Evolutionary conservation across 2,797 vertebrate genomes (phyloP).

Genomic region (Coendou prehensilis): DNA sequence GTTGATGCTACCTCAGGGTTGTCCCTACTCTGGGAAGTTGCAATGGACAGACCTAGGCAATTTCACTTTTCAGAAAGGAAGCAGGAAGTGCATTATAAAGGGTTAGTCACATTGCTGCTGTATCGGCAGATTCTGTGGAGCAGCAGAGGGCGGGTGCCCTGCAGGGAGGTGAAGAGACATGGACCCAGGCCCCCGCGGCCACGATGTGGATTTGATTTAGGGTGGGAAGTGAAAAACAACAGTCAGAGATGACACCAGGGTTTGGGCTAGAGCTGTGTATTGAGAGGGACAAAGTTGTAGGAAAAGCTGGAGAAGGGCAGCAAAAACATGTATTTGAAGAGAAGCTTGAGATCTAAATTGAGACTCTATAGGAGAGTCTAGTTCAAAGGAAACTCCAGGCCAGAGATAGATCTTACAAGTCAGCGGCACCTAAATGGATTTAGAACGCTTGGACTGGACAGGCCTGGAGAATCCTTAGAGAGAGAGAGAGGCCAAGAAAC

Average conservation of each 20-base stretch:
- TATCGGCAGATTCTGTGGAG: neutral
- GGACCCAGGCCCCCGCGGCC: neutral
- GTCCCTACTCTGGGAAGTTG: neutral
- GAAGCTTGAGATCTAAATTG: neutral
- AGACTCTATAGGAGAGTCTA: neutral
- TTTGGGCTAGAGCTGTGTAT: neutral
- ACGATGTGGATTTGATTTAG: neutral
- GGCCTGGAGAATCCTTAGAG: neutral
- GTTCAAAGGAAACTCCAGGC: neutral
- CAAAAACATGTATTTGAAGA: too few species aligned
- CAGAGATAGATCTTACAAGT: neutral
- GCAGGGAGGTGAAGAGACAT: neutral
- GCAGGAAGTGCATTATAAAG: neutral
- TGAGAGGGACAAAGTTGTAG: neutral
- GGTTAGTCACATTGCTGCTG: neutral
- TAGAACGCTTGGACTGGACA: neutral
- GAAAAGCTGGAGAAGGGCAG: neutral
- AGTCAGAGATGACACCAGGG: neutral
- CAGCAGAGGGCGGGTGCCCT: too few species aligned
- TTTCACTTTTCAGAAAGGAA: neutral
- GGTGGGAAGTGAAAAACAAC: neutral
- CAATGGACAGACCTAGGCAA: too few species aligned
- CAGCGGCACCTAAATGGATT: rapidly evolving
- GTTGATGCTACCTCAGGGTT: neutral
- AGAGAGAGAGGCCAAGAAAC: rapidly evolving